These are phyloP conservation scores for Solenodon paradoxus DNA, from an alignment of 2,113 vertebrate species.

Conservation along the genomic window DNA sequence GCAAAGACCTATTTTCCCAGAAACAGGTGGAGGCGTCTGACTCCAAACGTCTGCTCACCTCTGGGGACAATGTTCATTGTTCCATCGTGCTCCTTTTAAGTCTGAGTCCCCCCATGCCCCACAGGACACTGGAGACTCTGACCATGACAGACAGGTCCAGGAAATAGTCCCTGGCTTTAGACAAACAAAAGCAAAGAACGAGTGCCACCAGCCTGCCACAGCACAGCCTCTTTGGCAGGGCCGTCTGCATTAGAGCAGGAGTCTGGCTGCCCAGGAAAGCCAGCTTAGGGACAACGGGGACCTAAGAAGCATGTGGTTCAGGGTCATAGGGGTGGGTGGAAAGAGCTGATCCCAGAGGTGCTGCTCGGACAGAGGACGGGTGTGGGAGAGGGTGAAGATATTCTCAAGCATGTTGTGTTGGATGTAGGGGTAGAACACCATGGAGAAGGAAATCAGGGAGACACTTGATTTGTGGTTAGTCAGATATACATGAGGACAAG, in stretches of 20 bases:
- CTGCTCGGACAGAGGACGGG: neutral
- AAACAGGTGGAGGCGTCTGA: neutral
- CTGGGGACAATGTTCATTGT: neutral
- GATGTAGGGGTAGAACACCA: neutral
- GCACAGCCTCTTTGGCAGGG: neutral
- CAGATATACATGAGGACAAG: neutral
- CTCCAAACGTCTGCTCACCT: neutral
- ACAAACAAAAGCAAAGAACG: conserved; percentile 16
- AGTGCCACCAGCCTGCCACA: neutral
- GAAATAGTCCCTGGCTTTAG: neutral
- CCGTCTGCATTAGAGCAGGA: neutral
- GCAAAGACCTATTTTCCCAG: neutral
- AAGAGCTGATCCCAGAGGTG: neutral
- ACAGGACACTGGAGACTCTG: neutral
- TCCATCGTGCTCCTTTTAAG: neutral
- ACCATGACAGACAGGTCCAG: neutral
- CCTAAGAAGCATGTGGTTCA: neutral
- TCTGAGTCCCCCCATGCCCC: neutral
- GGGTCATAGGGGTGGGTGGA: accelerated
- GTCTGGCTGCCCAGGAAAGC: neutral
- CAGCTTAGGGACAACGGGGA: neutral
- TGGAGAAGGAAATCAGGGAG: conserved; percentile 3
- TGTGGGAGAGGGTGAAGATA: accelerated
- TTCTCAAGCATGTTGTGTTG: neutral
- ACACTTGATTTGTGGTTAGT: neutral